Evolutionary conservation across 2,888 invertebrate genomes (phyloP).

Genomic region (Philonicus albiceps): DNA sequence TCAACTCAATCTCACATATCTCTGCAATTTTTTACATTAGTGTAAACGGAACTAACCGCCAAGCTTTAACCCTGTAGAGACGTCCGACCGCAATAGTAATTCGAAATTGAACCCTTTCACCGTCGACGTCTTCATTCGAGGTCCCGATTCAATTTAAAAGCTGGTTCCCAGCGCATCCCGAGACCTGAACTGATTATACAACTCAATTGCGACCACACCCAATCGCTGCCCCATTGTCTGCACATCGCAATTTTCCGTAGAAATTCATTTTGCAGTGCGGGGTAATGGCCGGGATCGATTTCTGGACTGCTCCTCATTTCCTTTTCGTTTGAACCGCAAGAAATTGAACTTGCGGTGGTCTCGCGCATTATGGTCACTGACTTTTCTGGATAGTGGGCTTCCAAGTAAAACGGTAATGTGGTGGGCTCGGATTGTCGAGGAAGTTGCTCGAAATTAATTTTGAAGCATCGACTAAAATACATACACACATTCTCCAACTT

Average conservation of each 20-base stretch:
- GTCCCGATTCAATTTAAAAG: constrained; percentile 1
- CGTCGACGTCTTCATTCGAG: neutral
- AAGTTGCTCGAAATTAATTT: neutral
- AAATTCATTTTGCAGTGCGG: neutral
- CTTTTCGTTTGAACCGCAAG: neutral
- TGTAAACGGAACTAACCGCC: neutral
- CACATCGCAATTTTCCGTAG: neutral
- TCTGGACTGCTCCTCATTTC: constrained; percentile 2
- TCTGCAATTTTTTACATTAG: neutral
- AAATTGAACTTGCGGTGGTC: constrained; percentile 17
- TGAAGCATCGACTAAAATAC: neutral
- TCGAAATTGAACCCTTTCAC: neutral
- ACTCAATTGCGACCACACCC: constrained; percentile 20
- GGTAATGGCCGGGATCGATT: neutral
- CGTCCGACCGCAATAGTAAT: constrained; percentile 7
- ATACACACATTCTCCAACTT: neutral
- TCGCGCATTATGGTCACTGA: constrained; percentile 16
- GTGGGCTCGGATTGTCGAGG: neutral
- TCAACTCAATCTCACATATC: neutral
- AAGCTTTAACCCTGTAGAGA: neutral
- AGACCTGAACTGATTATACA: neutral
- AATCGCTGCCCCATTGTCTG: neutral
- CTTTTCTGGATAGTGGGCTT: neutral
- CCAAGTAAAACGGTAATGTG: neutral
- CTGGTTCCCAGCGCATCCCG: neutral